These are phyloP conservation scores for Sisor rabdophorus DNA, from an alignment of 2,113 vertebrate species.

Conservation along the genomic window DNA sequence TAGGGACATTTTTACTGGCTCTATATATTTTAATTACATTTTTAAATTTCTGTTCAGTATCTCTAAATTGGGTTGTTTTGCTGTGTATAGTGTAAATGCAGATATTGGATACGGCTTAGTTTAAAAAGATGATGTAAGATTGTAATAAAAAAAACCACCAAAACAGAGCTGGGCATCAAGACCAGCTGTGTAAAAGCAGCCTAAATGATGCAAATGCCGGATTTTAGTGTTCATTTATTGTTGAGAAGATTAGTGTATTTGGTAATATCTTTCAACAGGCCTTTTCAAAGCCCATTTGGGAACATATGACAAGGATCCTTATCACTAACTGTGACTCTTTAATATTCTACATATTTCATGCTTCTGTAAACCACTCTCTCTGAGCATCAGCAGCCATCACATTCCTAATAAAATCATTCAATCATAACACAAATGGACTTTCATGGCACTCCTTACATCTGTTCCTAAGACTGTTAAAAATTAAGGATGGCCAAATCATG, in stretches of 20 bases:
- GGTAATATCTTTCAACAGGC: neutral
- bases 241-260: neutral
- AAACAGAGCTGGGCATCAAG: too few species aligned
- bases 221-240: neutral
- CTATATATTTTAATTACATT: too few species aligned
- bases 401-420: constrained; percentile 26
- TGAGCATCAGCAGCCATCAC: neutral
- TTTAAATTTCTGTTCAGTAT: too few species aligned
- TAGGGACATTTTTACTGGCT: too few species aligned
- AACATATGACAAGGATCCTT: neutral
- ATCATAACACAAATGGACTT: constrained; percentile 30
- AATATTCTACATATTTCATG: constrained; percentile 24
- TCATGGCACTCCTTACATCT: neutral
- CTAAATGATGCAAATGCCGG: neutral
- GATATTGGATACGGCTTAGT: too few species aligned
- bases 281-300: neutral
- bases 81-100: too few species aligned
- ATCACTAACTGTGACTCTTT: neutral
- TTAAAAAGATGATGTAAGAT: too few species aligned
- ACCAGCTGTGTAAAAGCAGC: too few species aligned
- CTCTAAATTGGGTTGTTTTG: too few species aligned
- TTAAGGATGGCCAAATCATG: constrained; percentile 27
- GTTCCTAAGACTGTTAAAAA: constrained; percentile 29
- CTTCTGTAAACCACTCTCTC: constrained; percentile 18
- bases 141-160: too few species aligned